A percentile compares a stretch with the other conserved stretches of the same genome.
phyloP scores from a whole-genome alignment of 2,888 invertebrate species.

The Andricus quercusramuli region DNA sequence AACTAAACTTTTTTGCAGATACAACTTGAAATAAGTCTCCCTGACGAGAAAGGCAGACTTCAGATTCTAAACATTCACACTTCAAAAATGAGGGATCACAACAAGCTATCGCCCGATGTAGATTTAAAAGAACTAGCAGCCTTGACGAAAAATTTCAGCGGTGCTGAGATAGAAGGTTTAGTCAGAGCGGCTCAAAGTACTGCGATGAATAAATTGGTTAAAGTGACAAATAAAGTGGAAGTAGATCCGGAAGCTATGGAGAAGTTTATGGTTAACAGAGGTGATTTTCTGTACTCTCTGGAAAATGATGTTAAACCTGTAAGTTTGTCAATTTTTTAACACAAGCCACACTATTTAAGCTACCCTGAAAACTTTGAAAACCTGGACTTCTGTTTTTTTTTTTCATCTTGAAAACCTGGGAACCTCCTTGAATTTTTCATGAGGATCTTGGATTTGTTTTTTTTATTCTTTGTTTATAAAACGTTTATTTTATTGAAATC shows the following conservation, averaged over 20 bases:
- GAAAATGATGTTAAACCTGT: constrained; percentile 82
- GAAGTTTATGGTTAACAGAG: constrained; percentile 82
- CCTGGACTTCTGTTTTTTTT: no score
- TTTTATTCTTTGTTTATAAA: no score
- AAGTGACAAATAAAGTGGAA: constrained; percentile 83
- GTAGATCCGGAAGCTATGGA: constrained; percentile 86
- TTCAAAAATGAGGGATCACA: constrained; percentile 92
- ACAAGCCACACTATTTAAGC: neutral
- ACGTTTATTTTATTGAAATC: no score
- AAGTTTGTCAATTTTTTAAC: constrained; percentile 46
- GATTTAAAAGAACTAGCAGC: constrained; percentile 84
- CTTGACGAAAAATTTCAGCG: constrained; percentile 86
- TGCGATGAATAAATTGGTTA: constrained; percentile 88
- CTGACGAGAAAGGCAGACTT: constrained; percentile 94
- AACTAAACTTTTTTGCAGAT: constrained; percentile 78
- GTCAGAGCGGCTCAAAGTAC: constrained; percentile 87
- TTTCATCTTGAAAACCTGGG: no score
- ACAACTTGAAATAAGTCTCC: constrained; percentile 96
- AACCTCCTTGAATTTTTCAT: no score
- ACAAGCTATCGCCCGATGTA: constrained; percentile 94
- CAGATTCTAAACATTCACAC: constrained; percentile 99
- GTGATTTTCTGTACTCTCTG: constrained; percentile 85
- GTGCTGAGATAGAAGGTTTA: constrained; percentile 88
- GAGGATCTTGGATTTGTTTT: no score
- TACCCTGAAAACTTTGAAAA: no score